phyloP scores from a whole-genome alignment of 2,888 invertebrate genomes.

The Xiphydria camelus region DNA sequence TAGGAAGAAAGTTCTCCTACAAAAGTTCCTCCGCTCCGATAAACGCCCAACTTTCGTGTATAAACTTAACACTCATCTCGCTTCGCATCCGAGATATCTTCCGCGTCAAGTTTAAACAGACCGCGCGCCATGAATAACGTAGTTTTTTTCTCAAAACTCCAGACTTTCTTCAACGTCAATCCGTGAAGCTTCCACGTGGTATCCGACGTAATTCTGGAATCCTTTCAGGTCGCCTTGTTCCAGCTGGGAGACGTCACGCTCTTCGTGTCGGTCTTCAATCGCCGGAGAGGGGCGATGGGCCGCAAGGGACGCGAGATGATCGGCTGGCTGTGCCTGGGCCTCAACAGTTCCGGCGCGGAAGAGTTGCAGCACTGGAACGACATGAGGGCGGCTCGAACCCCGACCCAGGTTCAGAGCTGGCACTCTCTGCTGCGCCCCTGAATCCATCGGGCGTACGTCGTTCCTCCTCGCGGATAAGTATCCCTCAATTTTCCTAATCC shows the following conservation, averaged over 20 bases:
- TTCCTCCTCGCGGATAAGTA: conserved; percentile 7
- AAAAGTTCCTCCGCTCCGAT: too few relatives aligned
- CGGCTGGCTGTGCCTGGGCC: conserved; percentile 93
- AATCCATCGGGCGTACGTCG: conserved; percentile 25
- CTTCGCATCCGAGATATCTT: too few relatives aligned
- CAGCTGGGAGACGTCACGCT: conserved; percentile 93
- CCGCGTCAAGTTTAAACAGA: too few relatives aligned
- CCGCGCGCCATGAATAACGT: too few relatives aligned
- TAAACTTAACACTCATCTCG: too few relatives aligned
- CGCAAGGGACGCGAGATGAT: conserved; percentile 95
- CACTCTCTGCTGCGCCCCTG: conserved; percentile 76
- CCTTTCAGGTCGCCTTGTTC: conserved; percentile 88
- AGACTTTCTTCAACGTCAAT: too few relatives aligned
- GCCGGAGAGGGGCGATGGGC: conserved; percentile 88
- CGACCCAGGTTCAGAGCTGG: conserved; percentile 92
- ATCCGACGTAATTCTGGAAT: too few relatives aligned
- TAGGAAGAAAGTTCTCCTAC: too few relatives aligned
- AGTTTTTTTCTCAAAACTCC: too few relatives aligned
- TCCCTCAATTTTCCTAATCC: not conserved
- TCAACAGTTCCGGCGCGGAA: conserved; percentile 90
- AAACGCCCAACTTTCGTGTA: too few relatives aligned
- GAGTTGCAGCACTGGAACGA: conserved; percentile 93
- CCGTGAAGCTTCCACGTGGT: too few relatives aligned
- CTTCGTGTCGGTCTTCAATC: conserved; percentile 90
- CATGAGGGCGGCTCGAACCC: conserved; percentile 81